Conservation (phyloP, 2,113 vertebrate species). For the Syngnathus scovelli region DNA sequence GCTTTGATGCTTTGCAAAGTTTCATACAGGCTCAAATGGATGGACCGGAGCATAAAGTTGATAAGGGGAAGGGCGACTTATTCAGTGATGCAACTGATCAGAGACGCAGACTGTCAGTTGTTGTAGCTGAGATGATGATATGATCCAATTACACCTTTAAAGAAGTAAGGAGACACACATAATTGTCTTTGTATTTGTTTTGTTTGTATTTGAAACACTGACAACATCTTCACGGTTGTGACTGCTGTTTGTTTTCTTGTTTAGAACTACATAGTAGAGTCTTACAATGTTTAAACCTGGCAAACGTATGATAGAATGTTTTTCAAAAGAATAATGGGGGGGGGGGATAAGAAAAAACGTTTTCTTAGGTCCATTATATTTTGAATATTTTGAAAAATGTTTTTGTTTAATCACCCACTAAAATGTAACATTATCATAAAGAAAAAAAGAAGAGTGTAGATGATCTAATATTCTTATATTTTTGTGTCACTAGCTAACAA, state of each 20-base stretch:
- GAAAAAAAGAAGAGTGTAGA: too few relatives aligned
- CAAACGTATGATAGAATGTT: not conserved
- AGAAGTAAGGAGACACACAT: not conserved
- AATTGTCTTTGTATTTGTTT: not conserved
- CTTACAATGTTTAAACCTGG: not conserved
- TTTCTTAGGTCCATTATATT: too few relatives aligned
- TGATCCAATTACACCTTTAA: not conserved
- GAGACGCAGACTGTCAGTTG: not conserved
- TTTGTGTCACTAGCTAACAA: too few relatives aligned
- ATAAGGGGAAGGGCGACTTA: too few relatives aligned
- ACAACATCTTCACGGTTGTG: not conserved
- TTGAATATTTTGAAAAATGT: too few relatives aligned
- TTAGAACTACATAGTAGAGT: not conserved
- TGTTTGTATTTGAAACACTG: not conserved
- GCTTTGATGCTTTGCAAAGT: not conserved
- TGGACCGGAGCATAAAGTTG: not conserved
- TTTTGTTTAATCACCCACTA: too few relatives aligned
- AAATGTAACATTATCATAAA: too few relatives aligned
- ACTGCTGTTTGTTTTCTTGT: not conserved
- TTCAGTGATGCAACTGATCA: not conserved
- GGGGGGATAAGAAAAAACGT: too few relatives aligned
- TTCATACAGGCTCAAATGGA: not conserved
- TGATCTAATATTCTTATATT: too few relatives aligned
- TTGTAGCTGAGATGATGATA: not conserved
- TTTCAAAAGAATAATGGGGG: not conserved